Conservation (phyloP, 2,797 vertebrate species). For the Pseudotriccus pelzelni region DNA sequence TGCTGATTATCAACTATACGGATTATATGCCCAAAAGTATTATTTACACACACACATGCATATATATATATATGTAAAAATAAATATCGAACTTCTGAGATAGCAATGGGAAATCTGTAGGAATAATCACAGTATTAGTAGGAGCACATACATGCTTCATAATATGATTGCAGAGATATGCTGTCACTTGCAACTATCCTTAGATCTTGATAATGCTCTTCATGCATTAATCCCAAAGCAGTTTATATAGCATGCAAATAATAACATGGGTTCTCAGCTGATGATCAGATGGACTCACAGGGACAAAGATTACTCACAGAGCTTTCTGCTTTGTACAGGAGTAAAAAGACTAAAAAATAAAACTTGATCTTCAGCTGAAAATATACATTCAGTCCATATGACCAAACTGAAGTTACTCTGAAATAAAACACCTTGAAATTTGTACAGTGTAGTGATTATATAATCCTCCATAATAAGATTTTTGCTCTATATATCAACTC, state of each 20-base stretch:
- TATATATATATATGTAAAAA: background rate
- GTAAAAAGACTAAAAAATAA: background rate
- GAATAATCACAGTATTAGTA: background rate
- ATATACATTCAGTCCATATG: background rate
- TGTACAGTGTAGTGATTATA: background rate
- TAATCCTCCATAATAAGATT: background rate
- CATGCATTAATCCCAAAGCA: background rate
- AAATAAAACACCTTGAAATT: background rate
- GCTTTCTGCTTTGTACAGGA: background rate
- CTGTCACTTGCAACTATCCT: background rate
- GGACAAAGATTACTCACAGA: background rate
- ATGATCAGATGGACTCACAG: background rate
- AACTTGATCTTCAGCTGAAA: background rate
- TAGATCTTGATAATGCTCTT: background rate
- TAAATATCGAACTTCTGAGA: background rate
- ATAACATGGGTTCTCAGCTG: background rate
- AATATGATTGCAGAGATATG: background rate
- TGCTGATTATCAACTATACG: background rate
- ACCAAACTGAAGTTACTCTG: background rate
- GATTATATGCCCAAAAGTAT: background rate
- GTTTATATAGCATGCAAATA: background rate
- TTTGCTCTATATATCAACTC: background rate
- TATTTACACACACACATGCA: background rate
- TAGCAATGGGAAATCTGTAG: background rate
- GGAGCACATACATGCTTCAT: background rate